Evolutionary conservation across 2,888 invertebrate species (phyloP), one percentile per base, ranked within the genome.

Genomic region (Leucoma salicis): DNA sequence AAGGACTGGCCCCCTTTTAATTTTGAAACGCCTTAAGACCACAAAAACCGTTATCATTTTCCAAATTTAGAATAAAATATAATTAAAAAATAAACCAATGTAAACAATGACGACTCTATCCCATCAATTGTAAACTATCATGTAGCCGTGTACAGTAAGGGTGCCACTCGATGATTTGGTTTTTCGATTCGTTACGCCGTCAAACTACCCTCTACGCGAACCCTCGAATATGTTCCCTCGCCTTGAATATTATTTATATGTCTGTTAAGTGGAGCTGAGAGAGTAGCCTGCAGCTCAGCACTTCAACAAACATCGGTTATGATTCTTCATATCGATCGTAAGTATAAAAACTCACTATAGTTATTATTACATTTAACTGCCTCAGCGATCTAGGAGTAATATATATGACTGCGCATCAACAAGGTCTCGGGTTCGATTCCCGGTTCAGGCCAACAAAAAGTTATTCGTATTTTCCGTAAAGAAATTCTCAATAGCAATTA

Each of bases 151-250:
- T 82, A 70, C 82, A 70, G 76, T 80, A 86, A 88, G 88, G 89
- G 88, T 83, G 85, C 87, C 75, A 87, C 89, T 88, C 86, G 86
- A 88, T 89, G 88, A 89, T 89, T 89, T 89, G 89, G 89, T 89
- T 89, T 89, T 86, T 87, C 88, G 87, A 88, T 89, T 89, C 89
- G 89, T 89, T 89, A 89, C 88, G 89, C 88, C 84, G 87, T 86
- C 88, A 86, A 88, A 88, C 88, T 88, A 89, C 89, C 88, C 88
- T 85, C 83, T 73, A 78, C 69, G 66, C 69, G 68, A 76, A 85
- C 87, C 88, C 88, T 85, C 80, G 79, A 86, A 83, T 84, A 82
- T 83, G 85, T 85, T 85, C 88, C 86, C 86, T 85, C 81, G 81
- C 79, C 84, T 85, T 82, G 84, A 88, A 85, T 89, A 88, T 90